phyloP scores from a whole-genome alignment of 2,113 vertebrate species.

The Lagopus leucura region DNA sequence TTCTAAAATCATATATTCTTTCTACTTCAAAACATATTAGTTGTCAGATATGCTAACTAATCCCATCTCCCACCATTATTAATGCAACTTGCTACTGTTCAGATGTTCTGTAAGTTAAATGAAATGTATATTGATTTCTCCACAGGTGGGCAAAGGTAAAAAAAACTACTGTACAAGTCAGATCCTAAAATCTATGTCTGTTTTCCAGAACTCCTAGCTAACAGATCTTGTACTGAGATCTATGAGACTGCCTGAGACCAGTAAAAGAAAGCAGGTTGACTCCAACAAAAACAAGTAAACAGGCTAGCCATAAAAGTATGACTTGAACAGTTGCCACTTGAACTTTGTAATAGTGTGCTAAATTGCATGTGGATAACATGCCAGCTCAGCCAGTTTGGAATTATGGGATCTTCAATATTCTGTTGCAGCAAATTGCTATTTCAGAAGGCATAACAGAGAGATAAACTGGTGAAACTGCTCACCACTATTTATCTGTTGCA shows the following conservation, averaged over 20 bases:
- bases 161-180: not conserved
- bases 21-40: not conserved
- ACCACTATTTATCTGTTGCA: not conserved
- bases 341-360: not conserved
- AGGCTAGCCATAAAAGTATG: too few species aligned
- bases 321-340: not conserved
- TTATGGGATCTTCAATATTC: too few species aligned
- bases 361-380: not conserved
- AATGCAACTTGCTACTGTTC: not conserved
- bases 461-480: not conserved
- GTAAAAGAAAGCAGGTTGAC: not conserved
- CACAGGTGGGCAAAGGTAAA: not conserved
- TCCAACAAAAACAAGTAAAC: not conserved
- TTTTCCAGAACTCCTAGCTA: not conserved
- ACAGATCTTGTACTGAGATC: not conserved
- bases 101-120: not conserved
- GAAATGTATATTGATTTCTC: not conserved
- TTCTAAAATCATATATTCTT: not conserved
- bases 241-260: not conserved
- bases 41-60: not conserved
- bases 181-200: not conserved
- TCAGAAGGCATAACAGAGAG: not conserved
- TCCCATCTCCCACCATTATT: not conserved
- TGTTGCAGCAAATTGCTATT: not conserved
- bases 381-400: too few species aligned